Conservation (phyloP, 2,113 vertebrate species). For the Neomonachus schauinslandi region DNA sequence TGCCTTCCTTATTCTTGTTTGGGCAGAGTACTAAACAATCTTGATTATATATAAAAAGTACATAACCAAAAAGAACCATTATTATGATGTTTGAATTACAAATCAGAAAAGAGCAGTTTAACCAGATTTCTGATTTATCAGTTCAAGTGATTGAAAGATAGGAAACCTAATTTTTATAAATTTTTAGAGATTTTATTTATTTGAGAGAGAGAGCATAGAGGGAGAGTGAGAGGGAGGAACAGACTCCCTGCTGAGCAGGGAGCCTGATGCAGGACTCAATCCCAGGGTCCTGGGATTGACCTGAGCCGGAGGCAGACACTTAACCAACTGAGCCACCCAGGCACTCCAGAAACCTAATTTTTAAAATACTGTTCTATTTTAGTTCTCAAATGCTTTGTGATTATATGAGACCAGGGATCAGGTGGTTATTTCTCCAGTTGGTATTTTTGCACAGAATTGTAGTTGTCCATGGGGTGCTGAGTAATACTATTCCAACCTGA, state of each 20-base stretch:
- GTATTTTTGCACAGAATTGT: background rate
- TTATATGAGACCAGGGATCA: background rate
- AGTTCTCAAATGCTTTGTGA: background rate
- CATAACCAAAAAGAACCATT: background rate
- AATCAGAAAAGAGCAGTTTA: conserved; percentile 5
- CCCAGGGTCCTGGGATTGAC: background rate
- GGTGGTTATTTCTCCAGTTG: background rate
- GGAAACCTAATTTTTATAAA: background rate
- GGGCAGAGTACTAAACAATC: background rate
- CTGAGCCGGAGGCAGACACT: background rate
- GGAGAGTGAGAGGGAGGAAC: background rate
- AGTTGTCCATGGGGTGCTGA: background rate
- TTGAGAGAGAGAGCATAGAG: background rate
- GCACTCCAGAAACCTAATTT: background rate
- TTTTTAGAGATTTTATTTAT: background rate
- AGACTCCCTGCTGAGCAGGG: background rate
- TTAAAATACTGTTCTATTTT: background rate
- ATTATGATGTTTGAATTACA: background rate
- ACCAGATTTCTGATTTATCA: conserved; percentile 15
- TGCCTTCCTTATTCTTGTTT: background rate
- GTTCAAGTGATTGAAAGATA: conserved; percentile 13
- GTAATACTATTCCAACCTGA: background rate
- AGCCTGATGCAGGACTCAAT: background rate
- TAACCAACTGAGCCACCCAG: background rate
- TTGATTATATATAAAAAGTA: background rate